A percentile compares a stretch with the other conserved stretches of the same genome.
These are phyloP conservation scores for Formicarius rufipectus DNA, from an alignment of 2,113 vertebrate genomes.

Conservation along the genomic window DNA sequence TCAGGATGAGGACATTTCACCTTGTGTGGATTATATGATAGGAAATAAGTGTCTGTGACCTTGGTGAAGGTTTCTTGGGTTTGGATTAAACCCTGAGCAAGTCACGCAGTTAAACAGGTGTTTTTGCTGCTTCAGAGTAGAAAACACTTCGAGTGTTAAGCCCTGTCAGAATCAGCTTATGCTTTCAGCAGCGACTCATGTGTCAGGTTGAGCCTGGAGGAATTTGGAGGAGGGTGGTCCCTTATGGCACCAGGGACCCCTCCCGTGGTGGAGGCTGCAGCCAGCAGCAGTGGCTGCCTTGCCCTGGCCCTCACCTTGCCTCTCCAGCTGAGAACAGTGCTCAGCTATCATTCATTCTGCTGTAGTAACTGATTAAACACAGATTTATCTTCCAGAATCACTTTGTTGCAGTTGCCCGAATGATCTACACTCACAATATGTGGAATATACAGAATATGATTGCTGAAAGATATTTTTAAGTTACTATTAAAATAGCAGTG, in stretches of 20 bases:
- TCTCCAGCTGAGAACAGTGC: neutral
- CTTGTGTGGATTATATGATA: neutral
- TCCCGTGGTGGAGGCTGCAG: neutral
- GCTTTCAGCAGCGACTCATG: neutral
- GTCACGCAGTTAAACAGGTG: neutral
- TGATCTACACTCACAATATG: fast-evolving
- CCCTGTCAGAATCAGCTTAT: neutral
- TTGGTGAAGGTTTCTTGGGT: neutral
- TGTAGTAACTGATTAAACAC: neutral
- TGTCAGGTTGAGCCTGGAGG: neutral
- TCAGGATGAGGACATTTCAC: neutral
- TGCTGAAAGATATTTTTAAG: neutral
- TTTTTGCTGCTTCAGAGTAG: neutral
- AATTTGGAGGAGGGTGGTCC: neutral
- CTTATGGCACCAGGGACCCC: neutral
- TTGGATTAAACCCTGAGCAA: neutral
- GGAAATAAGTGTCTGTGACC: neutral
- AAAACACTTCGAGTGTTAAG: neutral
- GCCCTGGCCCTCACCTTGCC: fast-evolving
- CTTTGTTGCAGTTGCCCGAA: neutral
- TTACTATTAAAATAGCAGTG: neutral
- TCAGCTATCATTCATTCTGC: neutral
- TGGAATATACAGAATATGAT: neutral
- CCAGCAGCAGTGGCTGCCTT: fast-evolving
- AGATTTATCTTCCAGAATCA: neutral